Evolutionary conservation across 2,888 invertebrate genomes (phyloP).

Genomic region (Ferdinandea cuprea): DNA sequence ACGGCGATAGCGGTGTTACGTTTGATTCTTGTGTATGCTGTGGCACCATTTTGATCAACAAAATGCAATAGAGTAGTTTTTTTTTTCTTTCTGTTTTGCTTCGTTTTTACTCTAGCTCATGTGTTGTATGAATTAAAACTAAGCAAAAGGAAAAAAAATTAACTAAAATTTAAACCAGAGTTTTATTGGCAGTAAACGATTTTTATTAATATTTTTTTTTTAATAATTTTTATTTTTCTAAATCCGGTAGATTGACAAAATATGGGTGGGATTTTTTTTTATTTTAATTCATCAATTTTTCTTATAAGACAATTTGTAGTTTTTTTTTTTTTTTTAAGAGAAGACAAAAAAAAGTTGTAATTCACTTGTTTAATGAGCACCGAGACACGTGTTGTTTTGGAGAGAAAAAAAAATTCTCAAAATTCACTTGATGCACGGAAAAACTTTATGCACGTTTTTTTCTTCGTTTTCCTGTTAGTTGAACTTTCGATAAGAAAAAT

Average conservation of each 20-base stretch:
- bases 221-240: constrained; percentile 22
- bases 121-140: background rate
- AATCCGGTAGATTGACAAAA: constrained; percentile 54
- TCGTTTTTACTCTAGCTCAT: constrained; percentile 12
- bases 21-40: constrained; percentile 79
- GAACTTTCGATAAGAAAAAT: constrained; percentile 10
- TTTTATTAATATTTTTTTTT: constrained; percentile 12
- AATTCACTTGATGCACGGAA: constrained; percentile 46
- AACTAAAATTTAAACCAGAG: constrained; percentile 9
- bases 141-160: background rate
- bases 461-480: constrained; percentile 2
- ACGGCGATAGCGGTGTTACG: constrained; percentile 76
- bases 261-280: constrained; percentile 23
- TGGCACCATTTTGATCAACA: constrained; percentile 78
- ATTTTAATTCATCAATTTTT: constrained; percentile 25
- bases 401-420: background rate
- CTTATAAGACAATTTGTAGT: constrained; percentile 29
- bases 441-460: background rate
- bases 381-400: constrained; percentile 41
- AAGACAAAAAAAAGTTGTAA: constrained; percentile 1
- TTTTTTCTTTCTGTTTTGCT: constrained; percentile 12
- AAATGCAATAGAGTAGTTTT: constrained; percentile 43
- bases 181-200: constrained; percentile 24
- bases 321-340: too few species aligned
- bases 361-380: constrained; percentile 37